phyloP scores from a whole-genome alignment of 2,797 vertebrate species.

The Gymnopithys bicolor region DNA sequence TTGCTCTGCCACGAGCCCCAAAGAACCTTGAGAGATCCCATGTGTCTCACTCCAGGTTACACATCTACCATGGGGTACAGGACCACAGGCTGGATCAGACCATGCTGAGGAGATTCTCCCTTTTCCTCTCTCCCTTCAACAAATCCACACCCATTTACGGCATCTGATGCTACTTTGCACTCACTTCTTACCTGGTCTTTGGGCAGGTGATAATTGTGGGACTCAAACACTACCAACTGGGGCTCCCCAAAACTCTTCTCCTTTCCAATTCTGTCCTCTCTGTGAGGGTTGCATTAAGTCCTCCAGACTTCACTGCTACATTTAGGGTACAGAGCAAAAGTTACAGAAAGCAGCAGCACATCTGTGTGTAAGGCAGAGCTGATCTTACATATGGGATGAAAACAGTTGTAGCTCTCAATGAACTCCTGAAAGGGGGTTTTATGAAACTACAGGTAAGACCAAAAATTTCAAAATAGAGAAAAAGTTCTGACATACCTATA shows the following conservation, averaged over 20 bases:
- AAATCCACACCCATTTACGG: neutral
- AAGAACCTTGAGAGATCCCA: neutral
- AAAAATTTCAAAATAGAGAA: neutral
- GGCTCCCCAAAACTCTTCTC: neutral
- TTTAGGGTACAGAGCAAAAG: no score
- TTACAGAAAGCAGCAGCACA: neutral
- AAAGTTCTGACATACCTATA: neutral
- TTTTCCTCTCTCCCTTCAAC: neutral
- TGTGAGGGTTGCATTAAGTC: accelerated
- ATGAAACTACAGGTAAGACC: neutral
- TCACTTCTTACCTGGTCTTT: neutral
- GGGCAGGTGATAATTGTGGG: neutral
- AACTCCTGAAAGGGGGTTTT: neutral
- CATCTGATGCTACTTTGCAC: neutral
- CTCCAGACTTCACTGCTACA: no score
- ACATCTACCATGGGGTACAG: accelerated
- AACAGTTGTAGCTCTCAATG: neutral
- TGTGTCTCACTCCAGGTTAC: accelerated
- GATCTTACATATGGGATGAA: accelerated
- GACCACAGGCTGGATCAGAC: neutral
- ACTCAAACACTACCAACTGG: neutral
- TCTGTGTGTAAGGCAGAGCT: neutral
- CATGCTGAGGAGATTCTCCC: neutral
- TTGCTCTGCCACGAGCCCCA: neutral
- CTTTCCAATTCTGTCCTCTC: neutral